Evolutionary conservation across 2,888 invertebrate genomes (phyloP), one percentile per base, ranked within the genome.

Genomic region (Dryadula phaetusa): DNA sequence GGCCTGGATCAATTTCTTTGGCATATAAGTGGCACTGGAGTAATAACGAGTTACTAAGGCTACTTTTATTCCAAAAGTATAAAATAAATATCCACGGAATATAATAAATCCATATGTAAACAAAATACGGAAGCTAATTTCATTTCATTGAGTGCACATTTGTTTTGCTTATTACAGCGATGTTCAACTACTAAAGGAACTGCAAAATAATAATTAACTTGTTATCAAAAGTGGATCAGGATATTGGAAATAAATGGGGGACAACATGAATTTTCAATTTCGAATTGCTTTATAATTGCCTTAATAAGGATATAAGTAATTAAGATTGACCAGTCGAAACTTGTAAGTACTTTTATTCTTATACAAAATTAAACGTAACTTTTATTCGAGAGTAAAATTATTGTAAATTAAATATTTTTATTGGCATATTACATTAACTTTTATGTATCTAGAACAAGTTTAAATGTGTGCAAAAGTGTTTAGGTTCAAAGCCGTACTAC

Each of bases 81-180:
- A n/a, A n/a, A n/a, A n/a, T n/a, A n/a, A n/a, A n/a, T n/a, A n/a
- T n/a, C n/a, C n/a, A n/a, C n/a, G n/a, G 40, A 42, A 18, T 54
- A n/a, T 12, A 62, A 37, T 14, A 70, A 20, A 3, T 64, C 1
- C 4, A 7, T 53, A 32, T 10, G 28, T 10, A 64, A 49, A 64
- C 49, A 70, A 37, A 66, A 18, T 3, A 64, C 28, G 14, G 54
- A 2, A 42, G 28, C 10, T 18, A 54, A 25, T 10, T 64, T 66
- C 70, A 70, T 70, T 64, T 66, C 62, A 16, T 28, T 16, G 25
- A 10, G 16, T 16, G 37, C 22, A 64, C 70, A 66, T 67, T 16
- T 47, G 37, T 16, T 49, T 2, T 54, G 44, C 25, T 46, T 14
- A 28, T 10, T 54, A 14, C 25, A 40, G 25, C 44, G 25, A 37